Evolutionary conservation across 2,797 vertebrate species (phyloP).

Genomic region (Chanos chanos): DNA sequence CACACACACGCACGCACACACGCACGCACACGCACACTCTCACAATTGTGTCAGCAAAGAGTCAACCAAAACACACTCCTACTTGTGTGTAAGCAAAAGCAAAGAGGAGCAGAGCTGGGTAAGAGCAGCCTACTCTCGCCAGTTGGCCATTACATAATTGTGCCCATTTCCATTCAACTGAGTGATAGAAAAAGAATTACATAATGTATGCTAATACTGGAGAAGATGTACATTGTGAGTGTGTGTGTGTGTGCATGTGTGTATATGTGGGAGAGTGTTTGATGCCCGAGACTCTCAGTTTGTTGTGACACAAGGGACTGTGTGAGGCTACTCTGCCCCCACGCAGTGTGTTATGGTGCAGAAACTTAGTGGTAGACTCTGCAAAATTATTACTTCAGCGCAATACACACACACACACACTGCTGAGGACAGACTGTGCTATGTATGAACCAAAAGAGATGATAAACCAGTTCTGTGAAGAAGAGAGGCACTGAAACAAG

Average conservation of each 20-base stretch:
- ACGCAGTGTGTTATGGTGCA: background rate
- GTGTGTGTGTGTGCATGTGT: background rate
- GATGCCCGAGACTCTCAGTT: background rate
- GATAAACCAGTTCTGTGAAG: too few relatives aligned
- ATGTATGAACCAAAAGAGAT: too few relatives aligned
- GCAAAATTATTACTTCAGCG: too few relatives aligned
- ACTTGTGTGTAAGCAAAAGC: background rate
- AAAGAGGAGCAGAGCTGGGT: constrained; percentile 8
- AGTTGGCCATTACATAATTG: constrained; percentile 31
- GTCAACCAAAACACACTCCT: too few relatives aligned
- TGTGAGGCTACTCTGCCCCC: constrained; percentile 1
- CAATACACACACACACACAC: background rate
- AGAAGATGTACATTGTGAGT: background rate
- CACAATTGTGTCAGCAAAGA: too few relatives aligned
- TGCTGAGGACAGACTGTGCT: too few relatives aligned
- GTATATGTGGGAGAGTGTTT: background rate
- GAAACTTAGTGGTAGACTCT: too few relatives aligned
- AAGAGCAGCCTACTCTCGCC: constrained; percentile 8
- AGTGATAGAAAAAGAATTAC: constrained; percentile 30
- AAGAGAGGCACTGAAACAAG: too few relatives aligned
- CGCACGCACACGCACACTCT: background rate
- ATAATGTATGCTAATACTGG: constrained; percentile 24
- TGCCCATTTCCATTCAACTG: background rate
- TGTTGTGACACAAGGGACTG: background rate
- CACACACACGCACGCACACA: background rate